Percentiles rank a stretch among this genome's conserved stretches.
phyloP scores from a whole-genome alignment of 2,797 vertebrate species.

The Rhinogobio ventralis region DNA sequence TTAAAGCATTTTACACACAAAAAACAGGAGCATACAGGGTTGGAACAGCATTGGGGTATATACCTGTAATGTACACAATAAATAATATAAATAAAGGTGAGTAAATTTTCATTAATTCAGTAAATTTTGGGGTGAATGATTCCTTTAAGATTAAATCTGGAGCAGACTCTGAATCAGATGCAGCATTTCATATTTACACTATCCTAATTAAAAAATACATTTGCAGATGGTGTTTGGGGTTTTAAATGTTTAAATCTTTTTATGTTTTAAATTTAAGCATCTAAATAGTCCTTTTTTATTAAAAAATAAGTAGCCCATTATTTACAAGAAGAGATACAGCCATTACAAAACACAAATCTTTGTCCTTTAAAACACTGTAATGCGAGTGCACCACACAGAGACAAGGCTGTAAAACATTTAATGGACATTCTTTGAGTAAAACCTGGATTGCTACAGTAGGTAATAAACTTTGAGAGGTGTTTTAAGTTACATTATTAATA shows the following conservation, averaged over 20 bases:
- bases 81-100: background rate
- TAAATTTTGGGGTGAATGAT: background rate
- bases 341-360: background rate
- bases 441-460: background rate
- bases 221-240: background rate
- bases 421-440: background rate
- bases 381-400: background rate
- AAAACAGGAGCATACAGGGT: background rate
- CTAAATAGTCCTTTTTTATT: background rate
- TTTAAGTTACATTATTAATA: constrained; percentile 6
- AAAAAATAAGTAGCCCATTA: background rate
- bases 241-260: background rate
- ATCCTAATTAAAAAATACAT: background rate
- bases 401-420: background rate
- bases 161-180: background rate
- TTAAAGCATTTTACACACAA: background rate
- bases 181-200: background rate
- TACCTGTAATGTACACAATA: background rate
- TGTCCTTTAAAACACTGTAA: background rate
- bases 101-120: background rate
- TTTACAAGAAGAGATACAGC: background rate
- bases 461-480: background rate
- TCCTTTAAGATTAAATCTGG: background rate
- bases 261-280: background rate
- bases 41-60: background rate